Conservation (phyloP, 1,140 invertebrate genomes). For the Sminthurides bifidus region DNA sequence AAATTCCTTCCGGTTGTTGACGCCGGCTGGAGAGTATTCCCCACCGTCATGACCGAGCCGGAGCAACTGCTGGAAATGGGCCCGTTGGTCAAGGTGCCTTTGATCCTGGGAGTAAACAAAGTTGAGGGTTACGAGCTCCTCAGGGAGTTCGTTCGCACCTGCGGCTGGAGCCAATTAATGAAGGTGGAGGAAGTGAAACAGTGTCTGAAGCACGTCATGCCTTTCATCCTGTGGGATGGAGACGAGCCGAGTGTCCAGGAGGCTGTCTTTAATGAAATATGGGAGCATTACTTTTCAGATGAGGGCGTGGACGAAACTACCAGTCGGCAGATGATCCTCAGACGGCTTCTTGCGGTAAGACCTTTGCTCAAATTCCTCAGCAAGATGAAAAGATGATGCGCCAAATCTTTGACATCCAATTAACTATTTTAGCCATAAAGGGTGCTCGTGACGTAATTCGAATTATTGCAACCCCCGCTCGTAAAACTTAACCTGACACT, state of each 20-base stretch:
- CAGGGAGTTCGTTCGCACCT: neutral
- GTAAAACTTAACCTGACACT: no score
- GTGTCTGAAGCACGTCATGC: neutral
- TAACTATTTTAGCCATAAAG: no score
- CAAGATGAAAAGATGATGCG: no score
- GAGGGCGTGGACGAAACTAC: no score
- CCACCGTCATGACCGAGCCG: neutral
- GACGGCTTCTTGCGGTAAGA: no score
- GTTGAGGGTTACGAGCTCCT: neutral
- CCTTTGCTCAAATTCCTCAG: no score
- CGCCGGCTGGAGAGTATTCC: neutral
- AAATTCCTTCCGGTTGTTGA: slow-evolving; percentile 1
- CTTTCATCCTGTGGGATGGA: no score
- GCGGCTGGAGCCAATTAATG: no score
- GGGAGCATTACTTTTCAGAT: slow-evolving; percentile 15
- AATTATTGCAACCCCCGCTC: no score
- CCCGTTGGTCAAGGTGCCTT: neutral
- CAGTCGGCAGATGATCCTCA: no score
- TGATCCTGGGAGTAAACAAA: neutral
- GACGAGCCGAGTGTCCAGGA: neutral
- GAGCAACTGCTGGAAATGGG: slow-evolving; percentile 4
- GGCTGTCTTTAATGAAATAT: slow-evolving; percentile 10
- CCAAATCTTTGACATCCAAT: no score
- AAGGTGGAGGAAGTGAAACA: neutral
- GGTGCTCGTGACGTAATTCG: no score